Evolutionary conservation across 2,797 vertebrate genomes (phyloP), one percentile per base, ranked within the genome.

Genomic region (Lithobates sylvaticus): DNA sequence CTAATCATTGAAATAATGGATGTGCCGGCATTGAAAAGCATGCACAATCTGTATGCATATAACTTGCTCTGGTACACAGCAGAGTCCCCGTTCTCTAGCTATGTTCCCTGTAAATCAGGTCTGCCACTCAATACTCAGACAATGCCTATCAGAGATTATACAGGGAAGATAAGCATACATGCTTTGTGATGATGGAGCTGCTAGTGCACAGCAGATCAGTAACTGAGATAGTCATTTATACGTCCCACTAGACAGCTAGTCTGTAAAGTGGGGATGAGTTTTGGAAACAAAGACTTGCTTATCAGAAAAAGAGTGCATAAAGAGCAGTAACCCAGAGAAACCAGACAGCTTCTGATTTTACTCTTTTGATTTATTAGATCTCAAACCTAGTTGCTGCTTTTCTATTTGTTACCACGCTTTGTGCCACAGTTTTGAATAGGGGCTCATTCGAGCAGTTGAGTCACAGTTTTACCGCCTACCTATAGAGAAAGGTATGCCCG

Each of bases 1-100:
- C 79, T 64, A 50, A 81, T 81, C 79, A 73, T 73, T 81, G 71
- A 74, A 73, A 82, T 73, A 82, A 82, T 82, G 80, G 80, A 82
- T 82, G 79, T 73, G 70, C 61, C 80, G 65, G 80, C 44, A 82
- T 29, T 73, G 80, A 82, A 73, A 44, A 61, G 50, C 69, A n/a
- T 29, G 34, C 47, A n/a, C 69, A 72, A 64, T 73, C 50, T 3
- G 34, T 71, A 82, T 73, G 70, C 70, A 42, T 65, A 32, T 12
- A 73, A 61, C 79, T 42, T 81, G 54, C 70, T 44, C 80, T 44
- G 80, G 80, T 67, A 68, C 72, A 76, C 70, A 82, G 61, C 72
- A 61, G 13, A 69, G 39, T 21, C 27, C n/a, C 16, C 6, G 21
- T 69, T 69, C 77, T 69, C 65, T 15, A 10, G 27, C 26, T 29